A percentile compares a stretch with the other conserved stretches of the same genome.
Conservation (phyloP, 2,888 invertebrate species). For the Priapulus caudatus region DNA sequence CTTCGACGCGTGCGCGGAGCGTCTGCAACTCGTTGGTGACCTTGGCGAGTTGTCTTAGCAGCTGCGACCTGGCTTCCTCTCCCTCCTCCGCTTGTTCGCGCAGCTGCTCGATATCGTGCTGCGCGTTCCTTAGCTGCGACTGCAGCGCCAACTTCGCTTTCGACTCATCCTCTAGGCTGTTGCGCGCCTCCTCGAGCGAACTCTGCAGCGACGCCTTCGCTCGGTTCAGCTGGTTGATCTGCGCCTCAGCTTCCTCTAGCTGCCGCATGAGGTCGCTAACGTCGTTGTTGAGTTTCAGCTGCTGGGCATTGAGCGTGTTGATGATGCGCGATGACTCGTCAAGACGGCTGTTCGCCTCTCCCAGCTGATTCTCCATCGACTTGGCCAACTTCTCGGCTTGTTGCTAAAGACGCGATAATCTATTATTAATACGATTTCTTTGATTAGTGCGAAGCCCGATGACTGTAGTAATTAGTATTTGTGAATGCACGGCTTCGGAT, state of each 20-base stretch:
- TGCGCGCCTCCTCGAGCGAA: constrained; percentile 94
- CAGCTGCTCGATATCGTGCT: constrained; percentile 96
- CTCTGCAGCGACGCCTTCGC: constrained; percentile 85
- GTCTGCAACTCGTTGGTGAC: neutral
- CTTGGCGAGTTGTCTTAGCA: constrained; percentile 76
- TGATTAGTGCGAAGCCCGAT: too few species aligned
- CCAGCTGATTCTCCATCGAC: constrained; percentile 87
- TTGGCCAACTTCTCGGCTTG: constrained; percentile 96
- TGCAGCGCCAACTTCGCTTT: constrained; percentile 35
- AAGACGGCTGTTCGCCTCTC: constrained; percentile 86
- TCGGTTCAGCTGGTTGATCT: constrained; percentile 90
- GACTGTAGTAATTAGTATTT: too few species aligned
- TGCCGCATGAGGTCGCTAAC: constrained; percentile 92
- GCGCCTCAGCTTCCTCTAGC: constrained; percentile 97
- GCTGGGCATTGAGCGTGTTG: constrained; percentile 66
- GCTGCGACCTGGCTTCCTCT: constrained; percentile 84
- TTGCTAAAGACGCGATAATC: too few species aligned
- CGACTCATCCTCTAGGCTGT: constrained; percentile 88
- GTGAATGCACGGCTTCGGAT: too few species aligned
- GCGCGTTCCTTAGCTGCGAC: constrained; percentile 89
- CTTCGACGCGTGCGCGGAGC: neutral
- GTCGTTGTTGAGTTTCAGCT: constrained; percentile 94
- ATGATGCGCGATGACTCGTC: constrained; percentile 94
- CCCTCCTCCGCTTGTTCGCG: constrained; percentile 99
- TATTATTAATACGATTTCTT: too few species aligned